phyloP scores from a whole-genome alignment of 2,888 invertebrate genomes.

The Nemotelus pantherinus region DNA sequence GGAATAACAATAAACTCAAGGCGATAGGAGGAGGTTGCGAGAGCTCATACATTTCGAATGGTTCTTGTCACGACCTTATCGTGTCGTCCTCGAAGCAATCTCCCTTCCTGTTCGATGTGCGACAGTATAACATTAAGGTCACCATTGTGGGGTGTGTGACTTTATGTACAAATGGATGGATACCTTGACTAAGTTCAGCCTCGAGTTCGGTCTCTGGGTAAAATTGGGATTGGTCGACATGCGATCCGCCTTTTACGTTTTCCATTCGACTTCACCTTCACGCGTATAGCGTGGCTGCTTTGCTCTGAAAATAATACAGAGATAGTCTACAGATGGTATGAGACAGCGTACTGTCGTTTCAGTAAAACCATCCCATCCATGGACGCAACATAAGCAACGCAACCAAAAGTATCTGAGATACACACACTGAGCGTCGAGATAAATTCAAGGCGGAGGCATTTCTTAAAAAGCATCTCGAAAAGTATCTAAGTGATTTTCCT shows the following conservation, averaged over 20 bases:
- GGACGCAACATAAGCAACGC: slow-evolving; percentile 14
- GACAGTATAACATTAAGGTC: slow-evolving; percentile 20
- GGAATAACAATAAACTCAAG: too few species aligned
- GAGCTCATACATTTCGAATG: background rate
- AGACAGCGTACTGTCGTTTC: slow-evolving; percentile 36
- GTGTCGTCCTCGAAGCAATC: slow-evolving; percentile 20
- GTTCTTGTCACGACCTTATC: slow-evolving; percentile 16
- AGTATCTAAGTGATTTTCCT: slow-evolving; percentile 21
- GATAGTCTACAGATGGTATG: slow-evolving; percentile 23
- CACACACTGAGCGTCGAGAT: slow-evolving; percentile 5
- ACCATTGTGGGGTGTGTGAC: slow-evolving; percentile 2
- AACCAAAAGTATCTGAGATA: background rate
- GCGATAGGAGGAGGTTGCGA: too few species aligned
- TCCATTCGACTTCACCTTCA: slow-evolving; percentile 21
- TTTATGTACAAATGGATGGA: background rate
- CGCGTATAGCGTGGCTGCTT: slow-evolving; percentile 16
- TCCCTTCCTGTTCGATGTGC: background rate
- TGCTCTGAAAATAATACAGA: slow-evolving; percentile 9
- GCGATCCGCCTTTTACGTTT: slow-evolving; percentile 47
- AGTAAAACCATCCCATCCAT: slow-evolving; percentile 13
- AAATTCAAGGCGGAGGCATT: slow-evolving; percentile 31
- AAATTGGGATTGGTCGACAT: slow-evolving; percentile 48
- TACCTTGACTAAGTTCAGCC: slow-evolving; percentile 25
- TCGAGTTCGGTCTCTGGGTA: background rate
- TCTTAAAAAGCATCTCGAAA: slow-evolving; percentile 11